Percentiles rank a stretch among this genome's conserved stretches.
These are phyloP conservation scores for Actinostola sp. DNA, from an alignment of 92 coral and sea anemone species.

Conservation along the genomic window DNA sequence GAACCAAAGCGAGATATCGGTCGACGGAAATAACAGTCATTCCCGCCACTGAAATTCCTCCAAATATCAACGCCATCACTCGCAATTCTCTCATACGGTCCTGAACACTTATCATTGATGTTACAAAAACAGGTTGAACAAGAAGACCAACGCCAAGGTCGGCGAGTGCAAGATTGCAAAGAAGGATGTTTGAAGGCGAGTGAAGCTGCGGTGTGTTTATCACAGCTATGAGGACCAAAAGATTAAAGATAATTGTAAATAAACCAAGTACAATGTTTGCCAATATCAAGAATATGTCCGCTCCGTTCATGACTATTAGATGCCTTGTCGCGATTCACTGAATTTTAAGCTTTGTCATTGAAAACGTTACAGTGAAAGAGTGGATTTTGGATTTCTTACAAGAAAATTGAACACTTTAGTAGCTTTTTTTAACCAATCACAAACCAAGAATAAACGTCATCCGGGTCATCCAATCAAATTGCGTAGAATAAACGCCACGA, in stretches of 20 bases:
- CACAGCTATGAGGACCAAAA: conserved; percentile 2
- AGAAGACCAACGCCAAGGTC: conserved; percentile 25
- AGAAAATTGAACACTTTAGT: too few species aligned
- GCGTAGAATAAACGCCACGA: too few species aligned
- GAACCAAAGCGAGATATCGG: conserved; percentile 14
- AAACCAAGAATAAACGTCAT: too few species aligned
- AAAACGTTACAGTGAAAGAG: too few species aligned
- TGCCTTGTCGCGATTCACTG: not conserved
- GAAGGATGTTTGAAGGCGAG: conserved; percentile 19
- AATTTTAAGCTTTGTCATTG: too few species aligned
- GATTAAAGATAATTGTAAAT: conserved; percentile 1
- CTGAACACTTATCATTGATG: not conserved
- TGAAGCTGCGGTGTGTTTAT: conserved; percentile 16
- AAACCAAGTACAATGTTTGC: not conserved
- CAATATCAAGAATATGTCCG: not conserved
- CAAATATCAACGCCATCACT: not conserved
- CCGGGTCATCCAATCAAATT: too few species aligned
- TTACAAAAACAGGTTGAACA: conserved; percentile 4
- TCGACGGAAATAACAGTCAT: conserved; percentile 7
- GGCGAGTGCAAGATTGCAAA: conserved; percentile 15
- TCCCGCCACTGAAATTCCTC: conserved; percentile 12
- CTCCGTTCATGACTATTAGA: not conserved
- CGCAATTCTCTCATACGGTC: not conserved
- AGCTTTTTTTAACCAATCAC: too few species aligned
- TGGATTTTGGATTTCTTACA: too few species aligned